Conservation (phyloP, 2,888 invertebrate genomes). For the Drosophila atripex region DNA sequence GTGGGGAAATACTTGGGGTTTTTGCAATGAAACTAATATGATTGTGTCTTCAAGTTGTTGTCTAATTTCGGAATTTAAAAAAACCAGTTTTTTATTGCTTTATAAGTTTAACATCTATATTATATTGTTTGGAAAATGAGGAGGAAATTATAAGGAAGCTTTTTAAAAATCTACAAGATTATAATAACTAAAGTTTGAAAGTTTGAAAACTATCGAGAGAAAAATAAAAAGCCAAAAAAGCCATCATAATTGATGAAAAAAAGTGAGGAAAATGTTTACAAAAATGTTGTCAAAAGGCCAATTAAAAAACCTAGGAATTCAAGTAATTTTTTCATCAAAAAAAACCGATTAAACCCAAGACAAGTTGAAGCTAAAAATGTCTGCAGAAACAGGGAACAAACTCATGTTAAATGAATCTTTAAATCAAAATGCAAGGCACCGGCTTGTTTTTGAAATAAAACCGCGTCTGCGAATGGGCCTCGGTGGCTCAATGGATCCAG, state of each 20-base stretch:
- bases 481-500: background rate
- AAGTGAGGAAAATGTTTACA: no score
- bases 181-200: no score
- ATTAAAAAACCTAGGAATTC: background rate
- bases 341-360: background rate
- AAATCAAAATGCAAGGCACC: background rate
- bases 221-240: no score
- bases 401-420: background rate
- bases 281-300: no score
- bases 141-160: no score
- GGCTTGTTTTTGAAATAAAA: conserved; percentile 14
- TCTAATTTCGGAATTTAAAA: background rate
- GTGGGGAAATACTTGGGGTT: background rate
- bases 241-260: no score
- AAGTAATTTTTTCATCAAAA: background rate
- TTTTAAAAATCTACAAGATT: no score
- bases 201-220: no score
- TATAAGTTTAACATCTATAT: background rate
- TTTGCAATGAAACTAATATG: background rate
- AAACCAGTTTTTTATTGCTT: background rate
- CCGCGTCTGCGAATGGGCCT: conserved; percentile 13
- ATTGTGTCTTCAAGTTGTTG: background rate
- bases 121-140: no score
- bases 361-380: background rate
- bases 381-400: background rate